A percentile compares a stretch with the other conserved stretches of the same genome.
These are phyloP conservation scores for Phanerotoma sp. DNA, from an alignment of 2,888 invertebrate genomes.

Conservation along the genomic window DNA sequence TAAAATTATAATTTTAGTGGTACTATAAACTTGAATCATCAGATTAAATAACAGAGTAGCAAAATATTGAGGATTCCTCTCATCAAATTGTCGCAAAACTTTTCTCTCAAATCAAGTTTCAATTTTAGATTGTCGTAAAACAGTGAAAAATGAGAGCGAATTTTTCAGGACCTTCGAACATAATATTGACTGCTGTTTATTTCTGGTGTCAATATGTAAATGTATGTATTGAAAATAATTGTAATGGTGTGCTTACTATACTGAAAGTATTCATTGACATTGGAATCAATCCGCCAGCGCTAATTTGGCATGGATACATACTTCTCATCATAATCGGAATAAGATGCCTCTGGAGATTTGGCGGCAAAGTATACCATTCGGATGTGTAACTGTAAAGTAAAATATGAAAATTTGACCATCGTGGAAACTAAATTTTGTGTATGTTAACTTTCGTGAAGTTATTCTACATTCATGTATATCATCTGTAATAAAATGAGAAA, in stretches of 20 bases:
- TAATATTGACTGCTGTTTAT: no score
- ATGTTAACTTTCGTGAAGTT: background rate
- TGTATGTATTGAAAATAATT: background rate
- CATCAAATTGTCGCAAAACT: no score
- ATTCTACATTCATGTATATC: background rate
- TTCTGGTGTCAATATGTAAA: no score
- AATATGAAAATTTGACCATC: background rate
- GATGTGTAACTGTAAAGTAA: constrained; percentile 30
- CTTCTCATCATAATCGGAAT: constrained; percentile 27
- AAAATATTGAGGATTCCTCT: no score
- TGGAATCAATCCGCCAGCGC: constrained; percentile 16
- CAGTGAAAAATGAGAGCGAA: no score
- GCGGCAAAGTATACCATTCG: constrained; percentile 27
- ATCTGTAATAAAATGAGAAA: no score
- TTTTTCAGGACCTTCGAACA: no score
- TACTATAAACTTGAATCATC: no score
- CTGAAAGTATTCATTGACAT: constrained; percentile 26
- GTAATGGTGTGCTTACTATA: constrained; percentile 5
- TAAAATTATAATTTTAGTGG: no score
- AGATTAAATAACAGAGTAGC: no score
- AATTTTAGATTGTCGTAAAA: no score
- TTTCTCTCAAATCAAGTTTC: no score
- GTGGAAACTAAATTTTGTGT: background rate
- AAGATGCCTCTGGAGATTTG: constrained; percentile 17
- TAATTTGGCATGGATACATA: constrained; percentile 18